Conservation (phyloP, 2,888 invertebrate genomes). For the Xiphydria camelus region DNA sequence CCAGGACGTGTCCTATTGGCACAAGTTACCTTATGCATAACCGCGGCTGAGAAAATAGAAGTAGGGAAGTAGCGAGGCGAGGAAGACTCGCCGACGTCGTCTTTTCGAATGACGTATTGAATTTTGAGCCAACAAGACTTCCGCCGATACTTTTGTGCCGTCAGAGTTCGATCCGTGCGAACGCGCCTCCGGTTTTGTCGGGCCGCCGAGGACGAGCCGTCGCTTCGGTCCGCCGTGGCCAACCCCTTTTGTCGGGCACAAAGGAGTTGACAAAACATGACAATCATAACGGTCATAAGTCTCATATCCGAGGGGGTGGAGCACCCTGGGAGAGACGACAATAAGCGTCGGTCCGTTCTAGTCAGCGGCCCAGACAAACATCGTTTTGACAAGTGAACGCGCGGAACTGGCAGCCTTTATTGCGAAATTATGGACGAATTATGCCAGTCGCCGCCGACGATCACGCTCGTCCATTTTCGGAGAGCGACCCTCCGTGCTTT, state of each 20-base stretch:
- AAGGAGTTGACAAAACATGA: conserved; percentile 56
- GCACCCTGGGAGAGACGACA: neutral
- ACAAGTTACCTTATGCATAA: conserved; percentile 11
- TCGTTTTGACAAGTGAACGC: conserved; percentile 35
- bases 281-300: conserved; percentile 46
- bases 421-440: conserved; percentile 24
- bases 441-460: too few relatives aligned
- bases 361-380: conserved; percentile 34
- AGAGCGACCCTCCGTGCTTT: conserved; percentile 11
- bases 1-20: too few relatives aligned
- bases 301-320: conserved; percentile 27
- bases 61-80: conserved; percentile 14
- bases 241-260: conserved; percentile 36
- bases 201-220: too few relatives aligned
- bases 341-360: conserved; percentile 1
- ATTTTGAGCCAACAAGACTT: conserved; percentile 38
- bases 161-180: too few relatives aligned
- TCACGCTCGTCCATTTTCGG: conserved; percentile 7
- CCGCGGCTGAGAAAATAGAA: conserved; percentile 19
- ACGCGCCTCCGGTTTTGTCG: too few relatives aligned
- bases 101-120: conserved; percentile 46
- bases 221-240: conserved; percentile 25
- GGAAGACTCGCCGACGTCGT: neutral
- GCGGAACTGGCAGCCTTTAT: conserved; percentile 21
- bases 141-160: conserved; percentile 31